Base-by-base conservation (phyloP, 1,140 invertebrate species). In the Sinella curviseta region DNA sequence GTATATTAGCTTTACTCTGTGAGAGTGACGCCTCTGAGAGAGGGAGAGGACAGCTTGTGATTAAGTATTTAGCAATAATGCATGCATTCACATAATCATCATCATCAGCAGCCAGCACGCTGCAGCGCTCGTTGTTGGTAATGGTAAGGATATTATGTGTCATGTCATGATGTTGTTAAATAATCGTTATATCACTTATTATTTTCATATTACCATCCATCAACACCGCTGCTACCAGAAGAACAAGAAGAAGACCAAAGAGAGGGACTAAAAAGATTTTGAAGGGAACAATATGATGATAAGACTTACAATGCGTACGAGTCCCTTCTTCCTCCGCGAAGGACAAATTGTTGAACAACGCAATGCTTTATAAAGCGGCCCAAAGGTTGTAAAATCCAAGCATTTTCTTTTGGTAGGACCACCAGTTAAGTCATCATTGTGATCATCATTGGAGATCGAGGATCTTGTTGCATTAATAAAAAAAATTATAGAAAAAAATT, bases 61-160 rank as follows among this genome's bases (percentile, higher is more conserved):
- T 70, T 70, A 70, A 70, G 65, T 70, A 70, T 70, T 70, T 70
- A 70, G 65, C 65, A 70, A 70, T 33, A 33, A 65, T 65, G 57
- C 57, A 26, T 26, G 26, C 26, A 26, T 26, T 8, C 26, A 65
- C 57, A 65, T 8, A 14, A 16, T 14, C 57, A 26, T n/a, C 65
- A 70, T 33, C 65, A 70, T 70, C 31, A 70, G 30, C 57, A 65
- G 8, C 57, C 57, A 16, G 8, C 8, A 60, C n/a, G n/a, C n/a
- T n/a, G n/a, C n/a, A n/a, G n/a, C n/a, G n/a, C n/a, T n/a, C n/a
- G n/a, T n/a, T n/a, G n/a, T n/a, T n/a, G n/a, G n/a, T n/a, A n/a
- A n/a, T n/a, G n/a, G n/a, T n/a, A 33, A 8, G 31, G 65, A 70
- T 17, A 31, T 31, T 70, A 33, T 70, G 31, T 70, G 65, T 70